These are phyloP conservation scores for Charaxes varanes DNA, from an alignment of 1,140 invertebrate genomes.

Conservation along the genomic window DNA sequence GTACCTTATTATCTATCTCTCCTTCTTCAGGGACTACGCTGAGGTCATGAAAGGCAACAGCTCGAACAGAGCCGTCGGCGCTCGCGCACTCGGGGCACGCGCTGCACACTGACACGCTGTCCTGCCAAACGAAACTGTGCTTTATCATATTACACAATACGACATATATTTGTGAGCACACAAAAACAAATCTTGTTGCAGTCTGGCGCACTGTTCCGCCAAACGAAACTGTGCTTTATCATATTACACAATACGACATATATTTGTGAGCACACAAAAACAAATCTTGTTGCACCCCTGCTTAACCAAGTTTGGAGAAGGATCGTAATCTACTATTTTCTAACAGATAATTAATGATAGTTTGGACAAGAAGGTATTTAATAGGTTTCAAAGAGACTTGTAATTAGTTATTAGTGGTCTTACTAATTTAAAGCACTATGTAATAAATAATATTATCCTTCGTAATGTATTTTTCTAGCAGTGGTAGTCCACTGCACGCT, in stretches of 20 bases:
- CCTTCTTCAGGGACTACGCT: constrained; percentile 84
- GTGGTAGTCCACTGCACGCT: no score
- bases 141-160: constrained; percentile 37
- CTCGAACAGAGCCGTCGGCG: constrained; percentile 41
- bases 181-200: constrained; percentile 43
- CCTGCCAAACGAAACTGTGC: constrained; percentile 60
- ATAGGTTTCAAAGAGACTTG: no score
- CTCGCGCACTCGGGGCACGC: constrained; percentile 69
- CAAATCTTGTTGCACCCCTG: constrained; percentile 55
- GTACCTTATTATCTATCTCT: constrained; percentile 31
- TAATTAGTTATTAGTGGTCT: no score
- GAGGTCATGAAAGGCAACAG: constrained; percentile 82
- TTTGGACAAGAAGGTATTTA: no score
- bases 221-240: constrained; percentile 52
- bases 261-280: not conserved
- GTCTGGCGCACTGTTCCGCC: constrained; percentile 66
- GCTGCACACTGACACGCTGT: constrained; percentile 66
- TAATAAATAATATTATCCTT: no score
- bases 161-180: constrained; percentile 4
- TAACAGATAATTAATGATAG: no score
- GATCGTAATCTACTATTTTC: no score
- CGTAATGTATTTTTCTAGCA: no score
- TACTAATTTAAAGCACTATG: no score
- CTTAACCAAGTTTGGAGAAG: no score
- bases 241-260: constrained; percentile 11